Evolutionary conservation across 2,113 vertebrate species (phyloP).

Genomic region (Gavia stellata): DNA sequence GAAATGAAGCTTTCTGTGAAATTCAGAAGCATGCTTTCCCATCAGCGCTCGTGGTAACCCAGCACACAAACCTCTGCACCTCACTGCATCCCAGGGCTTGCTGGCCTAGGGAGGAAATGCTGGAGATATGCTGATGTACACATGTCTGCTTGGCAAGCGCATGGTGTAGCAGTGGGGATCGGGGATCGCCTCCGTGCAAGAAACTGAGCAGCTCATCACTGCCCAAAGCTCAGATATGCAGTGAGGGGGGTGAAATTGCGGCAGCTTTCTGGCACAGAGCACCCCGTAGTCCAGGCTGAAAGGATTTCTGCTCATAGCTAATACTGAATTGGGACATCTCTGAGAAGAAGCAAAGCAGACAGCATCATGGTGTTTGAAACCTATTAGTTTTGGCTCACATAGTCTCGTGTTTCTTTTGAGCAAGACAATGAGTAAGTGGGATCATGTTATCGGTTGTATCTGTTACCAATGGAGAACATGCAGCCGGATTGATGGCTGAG

Average conservation of each 20-base stretch:
- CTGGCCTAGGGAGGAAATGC: not conserved
- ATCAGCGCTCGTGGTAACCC: fast-evolving
- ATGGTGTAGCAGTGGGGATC: not conserved
- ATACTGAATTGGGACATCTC: not conserved
- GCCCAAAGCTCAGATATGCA: not conserved
- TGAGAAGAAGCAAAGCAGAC: not conserved
- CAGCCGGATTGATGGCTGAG: not conserved
- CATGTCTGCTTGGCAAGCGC: fast-evolving
- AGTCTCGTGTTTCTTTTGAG: not conserved
- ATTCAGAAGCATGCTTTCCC: too few species aligned
- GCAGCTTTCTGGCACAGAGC: not conserved
- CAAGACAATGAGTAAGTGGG: not conserved
- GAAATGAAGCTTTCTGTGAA: not conserved
- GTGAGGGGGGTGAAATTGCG: not conserved
- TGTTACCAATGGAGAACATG: fast-evolving
- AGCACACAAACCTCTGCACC: too few species aligned
- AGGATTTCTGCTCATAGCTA: not conserved
- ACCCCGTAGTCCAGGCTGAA: not conserved
- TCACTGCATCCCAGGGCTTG: not conserved
- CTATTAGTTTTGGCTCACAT: fast-evolving
- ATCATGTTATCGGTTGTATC: fast-evolving
- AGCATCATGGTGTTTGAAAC: not conserved
- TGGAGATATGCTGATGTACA: not conserved
- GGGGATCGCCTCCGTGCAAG: not conserved
- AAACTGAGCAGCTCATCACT: not conserved